Evolutionary conservation across 2,113 vertebrate genomes (phyloP), one percentile per base, ranked within the genome.

Genomic region (Puffinus mauretanicus): DNA sequence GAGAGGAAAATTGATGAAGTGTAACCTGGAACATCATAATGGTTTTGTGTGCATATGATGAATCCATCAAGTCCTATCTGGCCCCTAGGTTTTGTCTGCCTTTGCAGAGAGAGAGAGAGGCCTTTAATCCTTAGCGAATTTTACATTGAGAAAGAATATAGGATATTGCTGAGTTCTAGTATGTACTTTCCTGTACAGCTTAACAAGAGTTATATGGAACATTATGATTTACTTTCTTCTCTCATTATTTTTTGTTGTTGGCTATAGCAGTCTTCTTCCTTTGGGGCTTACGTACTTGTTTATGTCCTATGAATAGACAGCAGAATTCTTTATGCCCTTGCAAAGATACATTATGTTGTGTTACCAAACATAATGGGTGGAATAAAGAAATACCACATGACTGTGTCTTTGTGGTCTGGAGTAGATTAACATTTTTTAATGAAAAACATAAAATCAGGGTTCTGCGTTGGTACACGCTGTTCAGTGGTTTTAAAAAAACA

Each of bases 391-490:
- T 69, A 51, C 19, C 46, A 44, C 30, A 10, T 83, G 40, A 16
- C n/a, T 92, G 13, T 67, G 38, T 34, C 36, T 93, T 91, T 72
- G n/a, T 67, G 57, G 61, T 91, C 57, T 94, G 97, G 94, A 96
- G 30, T 19, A 92, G 66, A 86, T 88, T 60, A 94, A 49, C 54
- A 32, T 79, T 87, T 85, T 84, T 75, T 71, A 94, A 96, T 96
- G 67, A 90, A 86, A 96, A 96, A 71, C 93, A 86, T 92, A 52
- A 92, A 69, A 57, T 70, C 70, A 62, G 57, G 29, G 29, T 77
- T 86, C 72, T 81, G 46, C 1, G 0, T 88, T 84, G n/a, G 87
- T 87, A 92, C 87, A 86, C 1, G 3, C 40, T 93, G 89, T 94
- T 96, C 91, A 52, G 81, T 87, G 66, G 42, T 55, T 95, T 95